phyloP scores from a whole-genome alignment of 2,113 vertebrate genomes.

The Hystrix cristata region DNA sequence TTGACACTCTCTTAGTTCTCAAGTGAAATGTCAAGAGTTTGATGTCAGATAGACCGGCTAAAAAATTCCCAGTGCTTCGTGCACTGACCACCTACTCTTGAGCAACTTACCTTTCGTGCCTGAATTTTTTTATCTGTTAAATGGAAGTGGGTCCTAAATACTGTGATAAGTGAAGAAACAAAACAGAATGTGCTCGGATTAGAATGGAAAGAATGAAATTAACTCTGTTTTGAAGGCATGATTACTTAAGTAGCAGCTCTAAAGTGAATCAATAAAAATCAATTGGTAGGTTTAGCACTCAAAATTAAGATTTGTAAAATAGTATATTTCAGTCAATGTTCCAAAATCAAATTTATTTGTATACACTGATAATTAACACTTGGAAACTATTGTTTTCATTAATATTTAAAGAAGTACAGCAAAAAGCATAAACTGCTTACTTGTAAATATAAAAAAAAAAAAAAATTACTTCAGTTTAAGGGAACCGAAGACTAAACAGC shows the following conservation, averaged over 20 bases:
- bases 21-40: background rate
- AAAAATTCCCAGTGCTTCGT: background rate
- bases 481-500: background rate
- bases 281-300: background rate
- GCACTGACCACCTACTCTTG: background rate
- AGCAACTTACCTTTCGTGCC: background rate
- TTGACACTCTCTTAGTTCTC: background rate
- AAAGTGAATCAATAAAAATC: background rate
- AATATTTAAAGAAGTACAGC: background rate
- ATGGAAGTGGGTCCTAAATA: rapidly evolving
- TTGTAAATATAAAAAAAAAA: background rate
- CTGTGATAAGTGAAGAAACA: background rate
- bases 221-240: background rate
- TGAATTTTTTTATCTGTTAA: background rate
- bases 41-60: background rate
- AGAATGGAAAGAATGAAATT: background rate
- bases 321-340: background rate
- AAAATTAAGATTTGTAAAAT: background rate
- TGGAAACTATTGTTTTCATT: background rate
- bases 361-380: background rate
- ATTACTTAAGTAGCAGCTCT: background rate
- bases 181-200: background rate
- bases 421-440: background rate
- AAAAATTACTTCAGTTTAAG: background rate
- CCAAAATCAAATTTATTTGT: background rate